phyloP scores from a whole-genome alignment of 2,113 vertebrate genomes.

The Candoia aspera region DNA sequence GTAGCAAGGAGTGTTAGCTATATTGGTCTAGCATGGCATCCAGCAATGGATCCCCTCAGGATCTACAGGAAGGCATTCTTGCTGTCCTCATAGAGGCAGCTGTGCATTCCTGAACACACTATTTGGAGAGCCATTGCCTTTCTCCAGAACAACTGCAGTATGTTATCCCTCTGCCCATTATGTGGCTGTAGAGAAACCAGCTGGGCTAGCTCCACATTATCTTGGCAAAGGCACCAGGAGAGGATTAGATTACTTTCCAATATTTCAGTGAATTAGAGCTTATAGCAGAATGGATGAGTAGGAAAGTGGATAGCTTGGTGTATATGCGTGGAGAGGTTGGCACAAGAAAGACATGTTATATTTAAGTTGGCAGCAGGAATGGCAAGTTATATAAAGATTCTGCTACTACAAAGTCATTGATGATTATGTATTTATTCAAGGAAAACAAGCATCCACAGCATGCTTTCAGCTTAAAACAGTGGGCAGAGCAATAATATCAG shows the following conservation, averaged over 20 bases:
- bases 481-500: neutral
- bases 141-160: neutral
- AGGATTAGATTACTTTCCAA: slow-evolving; percentile 39
- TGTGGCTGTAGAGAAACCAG: slow-evolving; percentile 7
- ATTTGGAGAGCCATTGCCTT: neutral
- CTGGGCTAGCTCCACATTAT: slow-evolving; percentile 5
- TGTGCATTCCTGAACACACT: neutral
- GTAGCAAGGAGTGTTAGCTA: neutral
- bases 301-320: neutral
- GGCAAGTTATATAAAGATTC: neutral
- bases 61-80: neutral
- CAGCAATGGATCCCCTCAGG: neutral
- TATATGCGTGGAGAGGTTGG: neutral
- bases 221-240: slow-evolving; percentile 14
- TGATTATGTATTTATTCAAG: neutral
- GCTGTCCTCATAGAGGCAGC: neutral
- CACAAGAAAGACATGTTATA: neutral
- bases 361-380: slow-evolving; percentile 1
- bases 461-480: neutral
- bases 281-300: slow-evolving; percentile 11
- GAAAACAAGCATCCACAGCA: neutral
- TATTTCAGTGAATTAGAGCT: slow-evolving; percentile 32
- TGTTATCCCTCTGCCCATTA: neutral
- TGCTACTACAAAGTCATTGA: neutral
- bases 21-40: neutral